These are phyloP conservation scores for Rutpela maculata DNA, from an alignment of 2,888 invertebrate genomes.

Conservation along the genomic window DNA sequence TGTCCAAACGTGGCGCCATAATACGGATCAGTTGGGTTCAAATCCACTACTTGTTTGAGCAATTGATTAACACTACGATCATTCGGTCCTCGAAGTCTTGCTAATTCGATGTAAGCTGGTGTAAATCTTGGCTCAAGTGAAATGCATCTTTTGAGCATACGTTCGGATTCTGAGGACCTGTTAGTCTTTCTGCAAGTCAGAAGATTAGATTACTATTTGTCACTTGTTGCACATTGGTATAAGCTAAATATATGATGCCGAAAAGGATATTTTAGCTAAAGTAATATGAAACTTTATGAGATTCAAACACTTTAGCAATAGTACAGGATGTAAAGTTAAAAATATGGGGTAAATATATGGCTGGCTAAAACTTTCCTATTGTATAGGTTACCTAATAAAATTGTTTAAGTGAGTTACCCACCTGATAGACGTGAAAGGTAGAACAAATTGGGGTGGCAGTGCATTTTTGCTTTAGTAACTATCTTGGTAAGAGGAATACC, in stretches of 20 bases:
- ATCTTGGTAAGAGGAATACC: too few species aligned
- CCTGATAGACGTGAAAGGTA: too few species aligned
- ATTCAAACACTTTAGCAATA: too few species aligned
- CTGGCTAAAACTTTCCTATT: too few species aligned
- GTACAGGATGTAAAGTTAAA: too few species aligned
- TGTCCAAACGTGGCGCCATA: constrained; percentile 83
- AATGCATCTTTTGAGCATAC: constrained; percentile 83
- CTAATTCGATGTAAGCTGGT: constrained; percentile 82
- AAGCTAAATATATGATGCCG: constrained; percentile 18
- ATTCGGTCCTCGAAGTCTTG: constrained; percentile 76
- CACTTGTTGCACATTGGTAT: too few species aligned
- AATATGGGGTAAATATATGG: too few species aligned
- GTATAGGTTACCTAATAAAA: too few species aligned
- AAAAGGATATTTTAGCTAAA: background rate
- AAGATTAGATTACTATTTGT: background rate
- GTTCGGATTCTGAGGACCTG: constrained; percentile 79
- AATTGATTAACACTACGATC: constrained; percentile 77
- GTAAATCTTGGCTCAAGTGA: constrained; percentile 81
- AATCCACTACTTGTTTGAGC: constrained; percentile 79
- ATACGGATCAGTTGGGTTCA: constrained; percentile 83
- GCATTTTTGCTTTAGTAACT: too few species aligned
- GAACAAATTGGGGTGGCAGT: too few species aligned
- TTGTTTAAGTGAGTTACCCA: too few species aligned
- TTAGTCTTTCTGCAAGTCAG: constrained; percentile 79
- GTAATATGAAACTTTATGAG: too few species aligned